Evolutionary conservation across 2,888 invertebrate genomes (phyloP).

Genomic region (Odontothrips loti): DNA sequence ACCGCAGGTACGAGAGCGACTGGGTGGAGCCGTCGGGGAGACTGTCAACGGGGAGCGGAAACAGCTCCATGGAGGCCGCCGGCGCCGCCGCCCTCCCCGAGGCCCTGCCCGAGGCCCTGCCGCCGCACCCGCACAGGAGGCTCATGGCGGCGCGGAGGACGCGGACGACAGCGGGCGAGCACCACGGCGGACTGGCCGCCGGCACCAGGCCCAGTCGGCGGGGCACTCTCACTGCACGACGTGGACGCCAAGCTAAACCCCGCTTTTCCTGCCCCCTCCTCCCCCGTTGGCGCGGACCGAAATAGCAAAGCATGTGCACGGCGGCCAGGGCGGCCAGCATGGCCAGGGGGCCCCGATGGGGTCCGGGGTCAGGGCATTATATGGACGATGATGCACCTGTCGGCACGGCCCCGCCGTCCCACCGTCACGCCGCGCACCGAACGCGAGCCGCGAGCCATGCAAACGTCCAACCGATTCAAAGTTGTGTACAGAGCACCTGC

Average conservation of each 20-base stretch:
- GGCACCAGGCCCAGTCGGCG: no score
- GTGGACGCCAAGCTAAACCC: no score
- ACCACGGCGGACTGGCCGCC: background rate
- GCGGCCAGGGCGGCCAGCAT: background rate
- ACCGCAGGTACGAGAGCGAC: conserved; percentile 31
- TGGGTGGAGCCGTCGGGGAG: conserved; percentile 38
- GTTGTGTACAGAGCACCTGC: no score
- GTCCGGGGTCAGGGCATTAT: background rate
- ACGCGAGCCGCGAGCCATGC: no score
- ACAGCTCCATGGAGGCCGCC: conserved; percentile 36
- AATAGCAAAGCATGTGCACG: no score
- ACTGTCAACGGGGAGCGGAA: conserved; percentile 35
- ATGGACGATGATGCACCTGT: no score
- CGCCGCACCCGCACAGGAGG: conserved; percentile 43
- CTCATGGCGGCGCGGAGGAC: conserved; percentile 33
- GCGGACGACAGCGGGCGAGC: background rate
- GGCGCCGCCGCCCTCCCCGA: background rate
- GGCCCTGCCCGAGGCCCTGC: conserved; percentile 24
- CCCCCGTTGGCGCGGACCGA: no score
- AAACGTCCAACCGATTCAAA: no score
- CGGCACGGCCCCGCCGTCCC: no score
- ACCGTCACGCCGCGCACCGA: no score
- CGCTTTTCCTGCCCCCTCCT: no score
- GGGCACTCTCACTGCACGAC: no score
- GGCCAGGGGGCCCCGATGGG: background rate